Evolutionary conservation across 2,888 invertebrate genomes (phyloP).

Genomic region (Bursaphelenchus okinawaensis): DNA sequence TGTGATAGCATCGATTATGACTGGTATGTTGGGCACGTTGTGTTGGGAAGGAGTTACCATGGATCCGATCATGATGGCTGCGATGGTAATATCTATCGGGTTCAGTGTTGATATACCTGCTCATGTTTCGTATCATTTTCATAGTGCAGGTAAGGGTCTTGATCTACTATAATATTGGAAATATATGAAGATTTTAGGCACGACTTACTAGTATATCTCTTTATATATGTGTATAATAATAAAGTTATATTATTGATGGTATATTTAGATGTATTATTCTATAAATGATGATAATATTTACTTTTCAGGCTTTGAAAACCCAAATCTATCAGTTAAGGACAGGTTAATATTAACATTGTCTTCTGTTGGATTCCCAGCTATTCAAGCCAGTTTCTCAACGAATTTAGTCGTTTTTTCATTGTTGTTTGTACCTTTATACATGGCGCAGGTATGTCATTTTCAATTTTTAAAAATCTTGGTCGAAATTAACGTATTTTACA

Average conservation of each 20-base stretch:
- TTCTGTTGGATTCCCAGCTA: conserved; percentile 39
- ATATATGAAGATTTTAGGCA: too few relatives aligned
- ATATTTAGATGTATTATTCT: too few relatives aligned
- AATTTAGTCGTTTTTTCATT: conserved; percentile 46
- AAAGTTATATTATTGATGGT: too few relatives aligned
- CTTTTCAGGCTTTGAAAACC: conserved; percentile 12
- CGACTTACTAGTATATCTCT: too few relatives aligned
- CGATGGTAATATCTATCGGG: conserved; percentile 54
- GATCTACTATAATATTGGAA: too few relatives aligned
- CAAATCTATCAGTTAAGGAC: conserved; percentile 16
- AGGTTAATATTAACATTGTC: conserved; percentile 18
- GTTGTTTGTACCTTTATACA: conserved; percentile 49
- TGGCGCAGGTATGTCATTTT: conserved; percentile 37
- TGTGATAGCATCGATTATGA: conserved; percentile 40
- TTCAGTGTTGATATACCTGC: conserved; percentile 55
- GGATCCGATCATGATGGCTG: conserved; percentile 55
- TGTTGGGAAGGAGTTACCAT: conserved; percentile 44
- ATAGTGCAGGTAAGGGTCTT: conserved; percentile 16
- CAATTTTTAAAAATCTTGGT: neutral
- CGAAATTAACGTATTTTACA: too few relatives aligned
- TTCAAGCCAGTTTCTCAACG: conserved; percentile 45
- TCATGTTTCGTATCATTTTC: conserved; percentile 44
- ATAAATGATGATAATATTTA: too few relatives aligned
- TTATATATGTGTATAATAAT: too few relatives aligned
- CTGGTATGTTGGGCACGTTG: conserved; percentile 48